Percentiles rank a stretch among this genome's conserved stretches.
Evolutionary conservation across 2,888 invertebrate genomes (phyloP).

Genomic region (Galeopsomyia nigrocyanea): DNA sequence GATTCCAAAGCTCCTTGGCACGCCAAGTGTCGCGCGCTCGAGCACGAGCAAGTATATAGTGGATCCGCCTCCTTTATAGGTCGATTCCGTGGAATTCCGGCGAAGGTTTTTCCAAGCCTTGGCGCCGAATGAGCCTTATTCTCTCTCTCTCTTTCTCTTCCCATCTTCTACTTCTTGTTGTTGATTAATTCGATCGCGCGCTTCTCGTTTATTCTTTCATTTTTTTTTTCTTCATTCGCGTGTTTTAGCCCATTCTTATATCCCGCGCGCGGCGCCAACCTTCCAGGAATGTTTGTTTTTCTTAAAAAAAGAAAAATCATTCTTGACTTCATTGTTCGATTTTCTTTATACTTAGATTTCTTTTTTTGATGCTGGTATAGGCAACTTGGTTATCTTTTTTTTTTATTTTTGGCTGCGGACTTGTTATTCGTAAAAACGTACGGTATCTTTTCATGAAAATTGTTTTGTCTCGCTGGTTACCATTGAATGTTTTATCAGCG

Average conservation of each 20-base stretch:
- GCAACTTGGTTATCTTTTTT: neutral
- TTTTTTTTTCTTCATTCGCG: neutral
- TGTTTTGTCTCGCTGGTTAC: neutral
- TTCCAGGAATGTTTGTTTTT: too few relatives aligned
- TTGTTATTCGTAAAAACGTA: neutral
- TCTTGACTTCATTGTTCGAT: too few relatives aligned
- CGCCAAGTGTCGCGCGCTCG: constrained; percentile 31
- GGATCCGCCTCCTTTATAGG: constrained; percentile 34
- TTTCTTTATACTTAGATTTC: too few relatives aligned
- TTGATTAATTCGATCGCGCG: too few relatives aligned
- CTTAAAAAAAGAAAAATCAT: too few relatives aligned
- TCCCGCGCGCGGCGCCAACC: too few relatives aligned
- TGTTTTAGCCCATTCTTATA: neutral
- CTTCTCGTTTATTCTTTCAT: neutral
- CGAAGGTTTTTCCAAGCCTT: constrained; percentile 19
- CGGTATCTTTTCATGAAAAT: neutral
- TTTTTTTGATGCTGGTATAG: neutral
- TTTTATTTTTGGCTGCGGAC: neutral
- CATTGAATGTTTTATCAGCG: constrained; percentile 18
- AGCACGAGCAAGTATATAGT: too few relatives aligned
- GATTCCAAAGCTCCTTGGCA: constrained; percentile 28
- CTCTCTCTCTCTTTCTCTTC: too few relatives aligned
- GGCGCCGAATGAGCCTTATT: neutral
- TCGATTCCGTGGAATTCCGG: constrained; percentile 20
- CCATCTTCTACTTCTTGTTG: too few relatives aligned